Conservation (phyloP, 2,888 invertebrate genomes). For the Drosophila engyochracea region DNA sequence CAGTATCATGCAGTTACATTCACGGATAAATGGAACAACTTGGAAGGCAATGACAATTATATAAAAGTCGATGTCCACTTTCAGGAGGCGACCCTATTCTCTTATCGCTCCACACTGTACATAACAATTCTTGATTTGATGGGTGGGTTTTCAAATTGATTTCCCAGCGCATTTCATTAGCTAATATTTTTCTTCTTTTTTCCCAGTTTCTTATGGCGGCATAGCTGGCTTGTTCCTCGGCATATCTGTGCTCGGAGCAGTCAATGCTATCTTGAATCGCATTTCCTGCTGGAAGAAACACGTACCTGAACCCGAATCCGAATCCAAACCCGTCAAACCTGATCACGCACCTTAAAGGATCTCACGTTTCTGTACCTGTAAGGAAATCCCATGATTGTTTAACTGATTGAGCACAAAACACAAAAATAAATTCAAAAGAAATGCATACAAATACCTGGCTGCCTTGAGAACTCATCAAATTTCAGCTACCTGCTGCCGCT, state of each 20-base stretch:
- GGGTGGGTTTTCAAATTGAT: constrained; percentile 48
- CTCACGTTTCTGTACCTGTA: constrained; percentile 60
- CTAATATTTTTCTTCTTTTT: neutral
- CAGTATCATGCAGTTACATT: constrained; percentile 66
- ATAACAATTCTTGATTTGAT: constrained; percentile 71
- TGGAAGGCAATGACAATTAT: neutral
- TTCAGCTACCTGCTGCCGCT: constrained; percentile 60
- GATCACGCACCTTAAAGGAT: constrained; percentile 26
- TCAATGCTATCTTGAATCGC: constrained; percentile 60
- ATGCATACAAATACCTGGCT: constrained; percentile 17
- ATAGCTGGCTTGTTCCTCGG: constrained; percentile 75
- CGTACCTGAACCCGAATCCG: neutral
- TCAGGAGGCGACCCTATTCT: constrained; percentile 73
- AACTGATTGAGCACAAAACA: constrained; percentile 1
- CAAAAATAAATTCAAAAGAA: constrained; percentile 41
- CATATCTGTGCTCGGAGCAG: constrained; percentile 66
- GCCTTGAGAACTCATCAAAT: constrained; percentile 14
- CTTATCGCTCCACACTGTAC: constrained; percentile 70
- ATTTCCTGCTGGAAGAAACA: constrained; percentile 45
- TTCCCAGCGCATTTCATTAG: neutral
- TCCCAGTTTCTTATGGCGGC: constrained; percentile 74
- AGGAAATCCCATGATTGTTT: constrained; percentile 19
- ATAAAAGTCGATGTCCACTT: constrained; percentile 67
- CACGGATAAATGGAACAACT: constrained; percentile 43
- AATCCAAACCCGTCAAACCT: constrained; percentile 8